These are phyloP conservation scores for Sycophila texana DNA, from an alignment of 2,888 invertebrate genomes.

Conservation along the genomic window DNA sequence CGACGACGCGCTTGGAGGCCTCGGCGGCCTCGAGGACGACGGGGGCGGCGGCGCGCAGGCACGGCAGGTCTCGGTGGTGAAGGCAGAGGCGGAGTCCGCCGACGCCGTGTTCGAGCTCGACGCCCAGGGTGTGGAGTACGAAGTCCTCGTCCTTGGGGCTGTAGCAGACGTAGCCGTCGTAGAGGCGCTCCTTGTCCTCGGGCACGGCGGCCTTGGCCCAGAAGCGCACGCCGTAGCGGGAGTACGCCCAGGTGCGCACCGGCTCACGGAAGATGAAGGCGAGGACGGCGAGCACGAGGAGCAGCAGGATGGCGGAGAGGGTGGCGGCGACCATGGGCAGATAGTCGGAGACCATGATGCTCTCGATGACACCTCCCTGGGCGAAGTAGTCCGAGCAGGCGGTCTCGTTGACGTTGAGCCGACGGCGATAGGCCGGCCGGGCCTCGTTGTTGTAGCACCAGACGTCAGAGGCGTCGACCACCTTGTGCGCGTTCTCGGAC, in stretches of 20 bases:
- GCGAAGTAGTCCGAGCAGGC: conserved; percentile 92
- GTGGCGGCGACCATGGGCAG: conserved; percentile 90
- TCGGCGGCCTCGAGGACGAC: conserved; percentile 92
- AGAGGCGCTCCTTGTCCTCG: conserved; percentile 90
- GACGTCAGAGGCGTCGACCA: conserved; percentile 86
- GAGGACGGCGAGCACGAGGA: conserved; percentile 86
- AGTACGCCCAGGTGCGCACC: conserved; percentile 90
- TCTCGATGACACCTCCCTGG: conserved; percentile 88
- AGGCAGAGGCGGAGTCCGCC: conserved; percentile 90
- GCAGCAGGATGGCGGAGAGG: conserved; percentile 85
- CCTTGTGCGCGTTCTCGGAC: conserved; percentile 87
- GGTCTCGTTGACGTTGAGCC: conserved; percentile 89
- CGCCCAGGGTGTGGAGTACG: conserved; percentile 89
- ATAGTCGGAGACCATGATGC: conserved; percentile 89
- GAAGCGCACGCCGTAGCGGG: conserved; percentile 89
- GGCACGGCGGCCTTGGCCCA: conserved; percentile 83
- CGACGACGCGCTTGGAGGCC: conserved; percentile 89
- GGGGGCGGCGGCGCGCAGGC: conserved; percentile 83
- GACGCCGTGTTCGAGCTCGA: conserved; percentile 89
- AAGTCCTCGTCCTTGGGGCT: conserved; percentile 94
- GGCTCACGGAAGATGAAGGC: conserved; percentile 91
- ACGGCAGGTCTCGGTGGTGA: conserved; percentile 90
- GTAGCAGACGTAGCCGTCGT: conserved; percentile 95
- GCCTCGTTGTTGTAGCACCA: conserved; percentile 88
- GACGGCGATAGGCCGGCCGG: conserved; percentile 85